phyloP scores from a whole-genome alignment of 2,113 vertebrate genomes.

The Galemys pyrenaicus region DNA sequence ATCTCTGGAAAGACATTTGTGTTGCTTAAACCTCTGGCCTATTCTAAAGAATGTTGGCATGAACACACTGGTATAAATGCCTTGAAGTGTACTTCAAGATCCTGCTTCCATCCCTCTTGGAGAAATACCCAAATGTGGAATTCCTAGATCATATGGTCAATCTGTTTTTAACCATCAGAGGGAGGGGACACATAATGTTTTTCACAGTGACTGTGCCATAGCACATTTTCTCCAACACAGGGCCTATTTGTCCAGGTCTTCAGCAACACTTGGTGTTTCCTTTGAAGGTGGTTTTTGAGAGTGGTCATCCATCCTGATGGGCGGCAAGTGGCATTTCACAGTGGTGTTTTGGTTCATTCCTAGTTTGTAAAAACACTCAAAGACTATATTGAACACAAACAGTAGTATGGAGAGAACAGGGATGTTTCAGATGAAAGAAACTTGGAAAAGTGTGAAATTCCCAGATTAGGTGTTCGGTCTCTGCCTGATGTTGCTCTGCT shows the following conservation, averaged over 20 bases:
- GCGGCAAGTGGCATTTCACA: not conserved
- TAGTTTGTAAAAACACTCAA: not conserved
- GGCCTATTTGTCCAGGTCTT: not conserved
- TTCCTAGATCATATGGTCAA: not conserved
- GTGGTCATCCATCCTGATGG: not conserved
- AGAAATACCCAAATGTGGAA: not conserved
- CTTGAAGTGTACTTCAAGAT: not conserved
- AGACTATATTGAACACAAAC: not conserved
- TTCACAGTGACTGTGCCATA: not conserved
- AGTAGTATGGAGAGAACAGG: not conserved
- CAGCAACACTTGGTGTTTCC: not conserved
- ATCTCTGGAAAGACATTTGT: not conserved
- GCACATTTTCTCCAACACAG: not conserved
- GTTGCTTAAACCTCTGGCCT: not conserved
- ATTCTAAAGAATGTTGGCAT: not conserved
- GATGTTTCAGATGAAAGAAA: not conserved
- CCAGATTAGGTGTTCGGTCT: not conserved
- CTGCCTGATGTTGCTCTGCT: fast-evolving
- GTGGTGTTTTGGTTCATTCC: slow-evolving; percentile 27
- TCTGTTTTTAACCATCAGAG: not conserved
- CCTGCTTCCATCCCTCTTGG: not conserved
- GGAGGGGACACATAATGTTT: not conserved
- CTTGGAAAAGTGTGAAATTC: not conserved
- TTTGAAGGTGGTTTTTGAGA: not conserved
- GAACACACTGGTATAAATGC: not conserved